Base-by-base conservation (phyloP, 2,888 invertebrate species). In the Cremastinae sp. region DNA sequence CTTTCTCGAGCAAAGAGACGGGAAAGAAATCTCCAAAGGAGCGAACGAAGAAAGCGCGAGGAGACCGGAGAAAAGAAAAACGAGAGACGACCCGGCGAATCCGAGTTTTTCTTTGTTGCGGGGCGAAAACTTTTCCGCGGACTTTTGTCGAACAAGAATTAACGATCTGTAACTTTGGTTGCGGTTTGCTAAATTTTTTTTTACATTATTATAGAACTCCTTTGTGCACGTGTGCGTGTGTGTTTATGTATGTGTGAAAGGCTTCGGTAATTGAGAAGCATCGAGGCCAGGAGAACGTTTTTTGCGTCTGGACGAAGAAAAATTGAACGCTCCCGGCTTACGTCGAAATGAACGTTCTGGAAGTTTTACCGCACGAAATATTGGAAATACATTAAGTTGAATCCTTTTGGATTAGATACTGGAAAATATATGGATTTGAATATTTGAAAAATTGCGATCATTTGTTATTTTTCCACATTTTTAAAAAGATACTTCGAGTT, bases 71-170 rank as follows among this genome's bases (percentile, higher is more conserved):
- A 9, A 64, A 53, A 39, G 2, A 62, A 20, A 61, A 22, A 1
- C 1, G 12, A 18, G 4, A 9, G n/a, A 7, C 7, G 22, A 35
- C n/a, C 53, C 65, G 65, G 59, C 53, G 68, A 64, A 72, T 72
- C 16, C 45, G 49, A 64, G 45, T 72, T 61, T 22, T 71, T 55
- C 39, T 53, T 74, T 39, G 62, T 3, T 28, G 5, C 28, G 5
- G 5, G 9, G 43, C 12, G 20, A 55, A 22, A 68, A 68, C 65
- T 39, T 74, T 74, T 45, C 14, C 28, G 9, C 28, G 28, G 55
- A 66, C 61, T 68, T 68, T 69, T 45, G 75, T 59, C 72, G 75
- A 75, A 71, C 72, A 53, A 69, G 62, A 39, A 73, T 76, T 64
- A 76, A 76, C 72, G 68, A 72, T 47, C 68, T 64, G 53, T 69